A percentile compares a stretch with the other conserved stretches of the same genome.
phyloP scores from a whole-genome alignment of 2,888 invertebrate genomes.

The Trachelus stipa region DNA sequence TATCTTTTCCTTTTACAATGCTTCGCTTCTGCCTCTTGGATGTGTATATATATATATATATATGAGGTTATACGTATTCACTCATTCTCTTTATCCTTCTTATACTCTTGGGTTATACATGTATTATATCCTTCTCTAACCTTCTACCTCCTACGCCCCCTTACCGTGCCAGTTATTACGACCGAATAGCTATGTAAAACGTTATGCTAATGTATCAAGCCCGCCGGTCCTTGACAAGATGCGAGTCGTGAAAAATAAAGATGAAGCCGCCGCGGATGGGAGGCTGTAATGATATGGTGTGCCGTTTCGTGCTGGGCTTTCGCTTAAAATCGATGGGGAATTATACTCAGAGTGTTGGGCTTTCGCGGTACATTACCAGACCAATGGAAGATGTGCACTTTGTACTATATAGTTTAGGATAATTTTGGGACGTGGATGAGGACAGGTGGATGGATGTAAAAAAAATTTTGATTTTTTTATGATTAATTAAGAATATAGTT shows the following conservation, averaged over 20 bases:
- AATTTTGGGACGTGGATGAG: not conserved
- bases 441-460: not conserved
- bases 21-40: not conserved
- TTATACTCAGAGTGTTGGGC: slow-evolving; percentile 16
- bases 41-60: too few relatives aligned
- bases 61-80: not conserved
- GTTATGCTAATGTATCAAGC: slow-evolving; percentile 49
- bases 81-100: slow-evolving; percentile 17
- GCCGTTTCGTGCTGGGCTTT: slow-evolving; percentile 39
- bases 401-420: not conserved
- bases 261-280: slow-evolving; percentile 11
- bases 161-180: slow-evolving; percentile 30
- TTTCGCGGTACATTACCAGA: not conserved
- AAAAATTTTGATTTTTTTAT: not conserved
- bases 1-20: not conserved
- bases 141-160: slow-evolving; percentile 25
- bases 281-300: slow-evolving; percentile 40
- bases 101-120: slow-evolving; percentile 10
- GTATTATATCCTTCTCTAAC: not conserved
- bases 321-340: slow-evolving; percentile 45
- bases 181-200: slow-evolving; percentile 41
- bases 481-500: not conserved
- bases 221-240: slow-evolving; percentile 24
- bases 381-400: not conserved
- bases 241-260: slow-evolving; percentile 29